These are phyloP conservation scores for Sialia sialis DNA, from an alignment of 2,113 vertebrate genomes.

Conservation along the genomic window DNA sequence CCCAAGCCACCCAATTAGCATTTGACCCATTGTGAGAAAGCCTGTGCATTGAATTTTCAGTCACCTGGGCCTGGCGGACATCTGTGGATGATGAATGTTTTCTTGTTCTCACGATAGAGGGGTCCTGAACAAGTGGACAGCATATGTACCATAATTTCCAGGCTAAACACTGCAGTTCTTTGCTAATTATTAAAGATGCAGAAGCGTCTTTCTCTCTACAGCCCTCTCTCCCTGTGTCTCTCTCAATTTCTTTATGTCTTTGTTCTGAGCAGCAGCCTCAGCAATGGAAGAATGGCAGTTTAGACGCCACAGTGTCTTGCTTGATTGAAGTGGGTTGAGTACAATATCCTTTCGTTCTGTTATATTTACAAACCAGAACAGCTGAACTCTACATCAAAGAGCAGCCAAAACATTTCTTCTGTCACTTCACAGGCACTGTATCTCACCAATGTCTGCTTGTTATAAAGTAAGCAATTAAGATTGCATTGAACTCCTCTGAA, in stretches of 20 bases:
- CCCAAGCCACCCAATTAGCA: constrained; percentile 71
- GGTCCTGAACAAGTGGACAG: constrained; percentile 61
- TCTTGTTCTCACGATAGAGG: constrained; percentile 71
- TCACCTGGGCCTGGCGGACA: constrained; percentile 79
- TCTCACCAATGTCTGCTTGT: constrained; percentile 43
- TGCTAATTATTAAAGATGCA: constrained; percentile 53
- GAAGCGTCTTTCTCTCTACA: neutral
- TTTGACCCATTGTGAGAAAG: constrained; percentile 71
- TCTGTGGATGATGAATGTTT: constrained; percentile 79
- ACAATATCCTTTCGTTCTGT: constrained; percentile 62
- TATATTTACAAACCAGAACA: constrained; percentile 68
- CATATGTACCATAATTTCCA: constrained; percentile 50
- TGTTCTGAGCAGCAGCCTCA: constrained; percentile 45
- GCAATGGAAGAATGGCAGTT: constrained; percentile 26
- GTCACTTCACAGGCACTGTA: constrained; percentile 73
- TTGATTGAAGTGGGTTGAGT: constrained; percentile 65
- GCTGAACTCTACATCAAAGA: constrained; percentile 63
- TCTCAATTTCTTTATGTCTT: constrained; percentile 23
- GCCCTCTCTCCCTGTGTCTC: neutral
- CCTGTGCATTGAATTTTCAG: constrained; percentile 58
- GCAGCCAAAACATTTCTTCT: constrained; percentile 64
- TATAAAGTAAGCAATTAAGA: constrained; percentile 47
- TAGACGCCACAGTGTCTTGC: constrained; percentile 28
- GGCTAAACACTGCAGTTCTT: constrained; percentile 13
- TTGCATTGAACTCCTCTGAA: neutral